Percentiles rank a stretch among this genome's conserved stretches.
Evolutionary conservation across 2,888 invertebrate genomes (phyloP).

Genomic region (Tenthredo notha): DNA sequence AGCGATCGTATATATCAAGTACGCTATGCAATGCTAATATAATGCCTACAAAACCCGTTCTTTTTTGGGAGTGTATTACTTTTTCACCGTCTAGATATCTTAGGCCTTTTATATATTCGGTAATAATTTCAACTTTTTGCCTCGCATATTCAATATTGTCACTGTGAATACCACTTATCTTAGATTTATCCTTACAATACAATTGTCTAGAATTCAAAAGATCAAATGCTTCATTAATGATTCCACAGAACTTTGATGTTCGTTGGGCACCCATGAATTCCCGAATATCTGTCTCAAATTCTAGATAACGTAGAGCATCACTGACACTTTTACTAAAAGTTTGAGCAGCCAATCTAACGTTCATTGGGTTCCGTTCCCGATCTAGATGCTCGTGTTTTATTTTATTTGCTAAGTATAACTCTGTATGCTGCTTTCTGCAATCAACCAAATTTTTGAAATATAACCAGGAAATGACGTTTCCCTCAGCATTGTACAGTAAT

Average conservation of each 20-base stretch:
- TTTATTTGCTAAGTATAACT: background rate
- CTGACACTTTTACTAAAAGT: slow-evolving; percentile 62
- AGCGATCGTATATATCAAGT: slow-evolving; percentile 54
- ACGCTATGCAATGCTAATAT: slow-evolving; percentile 57
- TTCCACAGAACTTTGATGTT: slow-evolving; percentile 60
- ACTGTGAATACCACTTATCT: slow-evolving; percentile 44
- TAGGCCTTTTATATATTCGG: slow-evolving; percentile 56
- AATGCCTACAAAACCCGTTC: slow-evolving; percentile 61
- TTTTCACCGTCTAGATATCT: slow-evolving; percentile 29
- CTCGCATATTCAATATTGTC: slow-evolving; percentile 51
- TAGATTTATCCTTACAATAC: slow-evolving; percentile 56
- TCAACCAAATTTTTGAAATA: background rate
- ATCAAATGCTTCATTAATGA: slow-evolving; percentile 65
- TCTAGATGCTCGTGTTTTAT: slow-evolving; percentile 52
- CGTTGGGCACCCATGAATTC: slow-evolving; percentile 57
- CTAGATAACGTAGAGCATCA: slow-evolving; percentile 58
- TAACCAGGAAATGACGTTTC: background rate
- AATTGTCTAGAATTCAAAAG: slow-evolving; percentile 62
- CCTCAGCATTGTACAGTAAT: background rate
- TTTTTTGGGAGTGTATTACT: slow-evolving; percentile 54
- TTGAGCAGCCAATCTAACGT: slow-evolving; percentile 63
- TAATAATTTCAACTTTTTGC: background rate
- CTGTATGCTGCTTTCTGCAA: background rate
- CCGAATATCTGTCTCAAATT: slow-evolving; percentile 37
- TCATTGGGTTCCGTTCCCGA: slow-evolving; percentile 62